phyloP scores from a whole-genome alignment of 2,888 invertebrate species.

The Baronia brevicornis region DNA sequence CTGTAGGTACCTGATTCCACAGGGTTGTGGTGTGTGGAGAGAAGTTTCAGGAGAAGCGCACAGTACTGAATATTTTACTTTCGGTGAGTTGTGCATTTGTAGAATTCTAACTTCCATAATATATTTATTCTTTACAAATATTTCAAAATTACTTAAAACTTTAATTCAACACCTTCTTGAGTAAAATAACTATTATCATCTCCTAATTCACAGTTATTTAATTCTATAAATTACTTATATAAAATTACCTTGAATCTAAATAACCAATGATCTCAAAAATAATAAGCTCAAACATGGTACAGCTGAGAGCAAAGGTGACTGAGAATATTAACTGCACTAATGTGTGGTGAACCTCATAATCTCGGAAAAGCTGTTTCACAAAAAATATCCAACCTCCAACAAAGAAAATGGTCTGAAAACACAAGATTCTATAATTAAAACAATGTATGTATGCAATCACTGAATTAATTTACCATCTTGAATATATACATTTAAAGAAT shows the following conservation, averaged over 20 bases:
- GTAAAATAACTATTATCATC: too few species aligned
- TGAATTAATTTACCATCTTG: too few species aligned
- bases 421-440: constrained; percentile 4
- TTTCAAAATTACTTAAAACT: too few species aligned
- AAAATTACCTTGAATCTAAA: constrained; percentile 87
- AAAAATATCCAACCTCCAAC: constrained; percentile 99
- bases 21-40: too few species aligned
- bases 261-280: constrained; percentile 99
- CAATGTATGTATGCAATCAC: not conserved
- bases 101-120: too few species aligned
- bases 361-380: constrained; percentile 95
- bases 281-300: constrained; percentile 99
- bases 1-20: too few species aligned
- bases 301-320: constrained; percentile 95
- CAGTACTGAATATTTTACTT: too few species aligned
- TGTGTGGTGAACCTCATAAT: constrained; percentile 97
- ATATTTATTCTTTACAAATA: too few species aligned
- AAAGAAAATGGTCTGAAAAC: constrained; percentile 91
- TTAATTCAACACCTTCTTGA: too few species aligned
- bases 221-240: constrained; percentile 27
- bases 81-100: too few species aligned
- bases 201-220: constrained; percentile 2
- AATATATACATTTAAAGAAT: too few species aligned
- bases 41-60: too few species aligned
- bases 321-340: constrained; percentile 97